Base-by-base conservation (phyloP, 1,140 invertebrate genomes). In the Bombus polaris region DNA sequence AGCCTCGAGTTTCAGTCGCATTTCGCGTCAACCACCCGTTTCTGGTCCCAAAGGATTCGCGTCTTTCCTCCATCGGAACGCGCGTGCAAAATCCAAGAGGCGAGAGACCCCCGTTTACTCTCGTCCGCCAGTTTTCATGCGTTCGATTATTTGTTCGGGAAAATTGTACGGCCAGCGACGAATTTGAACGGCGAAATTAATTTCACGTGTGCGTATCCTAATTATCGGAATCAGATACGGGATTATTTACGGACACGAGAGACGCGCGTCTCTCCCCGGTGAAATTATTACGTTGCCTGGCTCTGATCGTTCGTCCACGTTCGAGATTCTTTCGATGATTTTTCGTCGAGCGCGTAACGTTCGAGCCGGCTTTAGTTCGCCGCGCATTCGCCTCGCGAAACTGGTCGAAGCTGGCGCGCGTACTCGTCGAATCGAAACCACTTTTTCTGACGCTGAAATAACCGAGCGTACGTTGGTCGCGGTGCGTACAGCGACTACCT, bases 371-470 rank as follows among this genome's bases (percentile, higher is more conserved):
- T 53, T 53, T 53, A 53, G 18, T 2, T 53, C 47, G 47, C 47
- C 47, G 47, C 47, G 47, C 18, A 53, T 57, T 53, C 59, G 83
- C 66, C 76, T 73, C 83, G 87, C 76, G 87, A 89, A 83, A 89
- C 87, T 88, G 70, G 74, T 81, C 83, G 75, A 80, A 72, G 65
- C 53, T 53, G 53, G 76, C 32, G 68, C 77, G 53, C 42, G 28
- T 83, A 83, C 82, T 70, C 73, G 66, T 85, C 77, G 66, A 80
- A 80, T 85, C 83, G 83, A 85, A 85, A 85, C 83, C 75, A 82
- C 83, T 66, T 89, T 88, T 89, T 89, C 74, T 32, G 28, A 47
- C 57, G 68, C 39, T 85, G 62, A 82, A 89, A 89, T 65, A 81
- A 89, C n/a, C 65, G 74, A 35, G 76, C 71, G 39, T 70, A 68